These are phyloP conservation scores for Steinernema carpocapsae DNA, from an alignment of 2,888 invertebrate species.

Conservation along the genomic window DNA sequence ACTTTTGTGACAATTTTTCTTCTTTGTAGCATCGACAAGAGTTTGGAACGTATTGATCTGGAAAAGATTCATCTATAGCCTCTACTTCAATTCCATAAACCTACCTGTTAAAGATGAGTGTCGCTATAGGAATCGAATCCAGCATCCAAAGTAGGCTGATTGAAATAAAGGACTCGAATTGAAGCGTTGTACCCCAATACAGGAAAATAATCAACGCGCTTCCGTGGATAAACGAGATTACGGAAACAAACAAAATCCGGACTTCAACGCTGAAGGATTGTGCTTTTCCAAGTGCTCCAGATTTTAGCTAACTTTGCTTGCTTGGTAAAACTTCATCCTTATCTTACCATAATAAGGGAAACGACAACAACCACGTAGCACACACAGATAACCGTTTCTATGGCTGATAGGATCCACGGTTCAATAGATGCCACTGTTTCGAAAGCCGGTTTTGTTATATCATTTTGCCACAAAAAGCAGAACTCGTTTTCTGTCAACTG, in stretches of 20 bases:
- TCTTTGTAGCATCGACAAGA: neutral
- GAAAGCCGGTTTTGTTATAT: no score
- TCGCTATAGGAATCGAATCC: neutral
- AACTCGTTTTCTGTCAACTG: no score
- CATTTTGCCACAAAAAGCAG: no score
- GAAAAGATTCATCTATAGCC: neutral
- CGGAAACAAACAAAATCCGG: neutral
- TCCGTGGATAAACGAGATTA: constrained; percentile 2
- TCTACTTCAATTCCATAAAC: neutral
- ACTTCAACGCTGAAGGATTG: neutral
- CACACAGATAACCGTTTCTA: neutral
- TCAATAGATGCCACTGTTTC: neutral
- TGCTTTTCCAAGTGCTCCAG: neutral
- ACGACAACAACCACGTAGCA: neutral
- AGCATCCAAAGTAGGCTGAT: neutral
- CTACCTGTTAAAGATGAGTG: constrained; percentile 14
- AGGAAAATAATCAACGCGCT: neutral
- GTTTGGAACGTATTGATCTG: neutral
- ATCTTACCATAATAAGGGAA: neutral
- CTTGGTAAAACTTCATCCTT: neutral
- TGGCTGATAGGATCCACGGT: neutral
- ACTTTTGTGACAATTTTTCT: neutral
- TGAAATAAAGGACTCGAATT: neutral
- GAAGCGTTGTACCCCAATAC: neutral
- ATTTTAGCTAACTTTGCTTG: neutral